Evolutionary conservation across 92 coral and sea anemone species (phyloP).

Genomic region (Pocillopora grandis): DNA sequence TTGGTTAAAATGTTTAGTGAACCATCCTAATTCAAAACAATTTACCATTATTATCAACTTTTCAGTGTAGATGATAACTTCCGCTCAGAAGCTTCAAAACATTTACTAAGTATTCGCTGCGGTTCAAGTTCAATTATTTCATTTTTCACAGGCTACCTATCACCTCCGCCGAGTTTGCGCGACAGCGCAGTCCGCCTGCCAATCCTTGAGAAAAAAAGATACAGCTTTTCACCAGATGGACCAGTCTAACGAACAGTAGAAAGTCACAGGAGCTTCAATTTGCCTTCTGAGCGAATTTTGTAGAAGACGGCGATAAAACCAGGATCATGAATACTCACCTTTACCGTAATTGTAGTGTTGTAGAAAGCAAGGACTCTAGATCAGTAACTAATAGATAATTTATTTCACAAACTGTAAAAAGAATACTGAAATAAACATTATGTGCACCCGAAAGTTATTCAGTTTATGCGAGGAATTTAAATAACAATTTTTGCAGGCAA

Average conservation of each 20-base stretch:
- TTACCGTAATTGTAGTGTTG: neutral
- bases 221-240: neutral
- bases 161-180: conserved; percentile 16
- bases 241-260: neutral
- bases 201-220: conserved; percentile 6
- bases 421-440: neutral
- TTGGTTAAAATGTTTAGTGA: too few species aligned
- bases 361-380: neutral
- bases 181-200: conserved; percentile 15
- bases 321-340: neutral
- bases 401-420: neutral
- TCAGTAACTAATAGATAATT: neutral
- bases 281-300: neutral
- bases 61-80: too few species aligned
- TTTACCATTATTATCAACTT: too few species aligned
- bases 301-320: neutral
- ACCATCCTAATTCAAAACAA: too few species aligned
- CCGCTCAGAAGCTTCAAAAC: too few species aligned
- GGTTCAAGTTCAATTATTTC: neutral
- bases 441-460: neutral
- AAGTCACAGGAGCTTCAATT: neutral
- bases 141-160: neutral
- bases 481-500: too few species aligned
- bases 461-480: neutral
- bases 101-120: too few species aligned